phyloP scores from a whole-genome alignment of 2,113 vertebrate genomes.

The Telmatochromis bifrenatus region DNA sequence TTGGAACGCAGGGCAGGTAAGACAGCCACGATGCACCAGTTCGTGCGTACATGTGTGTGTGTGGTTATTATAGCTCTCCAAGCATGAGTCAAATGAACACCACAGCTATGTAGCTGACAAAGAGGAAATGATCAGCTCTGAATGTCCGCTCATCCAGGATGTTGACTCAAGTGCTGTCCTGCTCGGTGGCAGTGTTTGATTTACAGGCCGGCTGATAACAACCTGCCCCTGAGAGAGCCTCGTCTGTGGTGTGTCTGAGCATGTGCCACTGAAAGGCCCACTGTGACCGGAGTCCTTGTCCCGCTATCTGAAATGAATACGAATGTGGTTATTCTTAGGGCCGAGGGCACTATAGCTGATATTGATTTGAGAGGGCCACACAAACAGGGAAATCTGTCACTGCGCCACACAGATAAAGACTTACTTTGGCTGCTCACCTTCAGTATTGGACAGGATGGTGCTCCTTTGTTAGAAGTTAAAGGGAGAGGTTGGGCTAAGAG shows the following conservation, averaged over 20 bases:
- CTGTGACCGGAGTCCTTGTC: conserved; percentile 39
- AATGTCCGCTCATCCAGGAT: conserved; percentile 32
- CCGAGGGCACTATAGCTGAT: conserved; percentile 55
- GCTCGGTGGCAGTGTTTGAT: conserved; percentile 25
- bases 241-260: conserved; percentile 51
- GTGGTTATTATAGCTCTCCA: not conserved
- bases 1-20: conserved; percentile 95
- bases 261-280: conserved; percentile 47
- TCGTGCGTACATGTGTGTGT: not conserved
- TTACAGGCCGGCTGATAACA: conserved; percentile 50
- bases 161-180: conserved; percentile 30
- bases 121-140: conserved; percentile 18
- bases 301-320: conserved; percentile 60
- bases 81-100: not conserved
- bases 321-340: conserved; percentile 65
- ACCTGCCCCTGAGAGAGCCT: conserved; percentile 15
- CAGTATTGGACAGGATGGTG: not conserved
- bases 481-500: not conserved
- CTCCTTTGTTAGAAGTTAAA: not conserved
- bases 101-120: not conserved
- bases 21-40: not conserved
- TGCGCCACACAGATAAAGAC: conserved; percentile 47
- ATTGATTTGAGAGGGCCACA: conserved; percentile 42
- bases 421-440: not conserved
- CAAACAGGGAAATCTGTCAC: conserved; percentile 36